A percentile compares a stretch with the other conserved stretches of the same genome.
These are phyloP conservation scores for Chironomus riparius DNA, from an alignment of 2,888 invertebrate species.

Conservation along the genomic window DNA sequence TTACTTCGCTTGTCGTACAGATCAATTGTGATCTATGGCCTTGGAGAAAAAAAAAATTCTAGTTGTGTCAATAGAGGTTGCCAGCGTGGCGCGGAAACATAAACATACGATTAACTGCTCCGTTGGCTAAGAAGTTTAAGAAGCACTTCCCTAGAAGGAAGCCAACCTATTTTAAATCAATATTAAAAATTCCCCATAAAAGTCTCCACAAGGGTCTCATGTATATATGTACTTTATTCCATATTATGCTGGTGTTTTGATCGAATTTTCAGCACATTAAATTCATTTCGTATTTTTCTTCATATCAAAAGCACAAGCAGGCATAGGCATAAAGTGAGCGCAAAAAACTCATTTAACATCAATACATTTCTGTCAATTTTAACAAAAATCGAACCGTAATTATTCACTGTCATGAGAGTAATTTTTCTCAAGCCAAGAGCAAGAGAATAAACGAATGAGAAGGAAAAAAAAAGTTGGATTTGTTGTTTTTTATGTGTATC, in stretches of 20 bases:
- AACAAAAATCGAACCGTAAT: constrained; percentile 27
- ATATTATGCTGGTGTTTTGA: constrained; percentile 13
- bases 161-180: too few species aligned
- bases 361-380: constrained; percentile 26
- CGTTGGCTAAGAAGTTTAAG: too few species aligned
- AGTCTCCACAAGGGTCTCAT: too few species aligned
- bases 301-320: constrained; percentile 19
- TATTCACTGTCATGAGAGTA: constrained; percentile 24
- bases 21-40: too few species aligned
- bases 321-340: not conserved
- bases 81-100: too few species aligned
- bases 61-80: too few species aligned
- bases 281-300: constrained; percentile 23
- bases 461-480: constrained; percentile 11
- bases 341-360: constrained; percentile 24
- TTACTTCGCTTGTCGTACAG: too few species aligned
- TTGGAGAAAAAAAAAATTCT: too few species aligned
- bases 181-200: too few species aligned
- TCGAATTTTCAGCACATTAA: constrained; percentile 25
- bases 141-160: too few species aligned
- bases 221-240: too few species aligned
- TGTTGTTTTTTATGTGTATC: constrained; percentile 3
- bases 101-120: too few species aligned
- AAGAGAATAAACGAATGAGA: not conserved
- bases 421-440: constrained; percentile 16